These are phyloP conservation scores for Melanotaenia pygmaea DNA, from an alignment of 2,797 vertebrate genomes.

Conservation along the genomic window DNA sequence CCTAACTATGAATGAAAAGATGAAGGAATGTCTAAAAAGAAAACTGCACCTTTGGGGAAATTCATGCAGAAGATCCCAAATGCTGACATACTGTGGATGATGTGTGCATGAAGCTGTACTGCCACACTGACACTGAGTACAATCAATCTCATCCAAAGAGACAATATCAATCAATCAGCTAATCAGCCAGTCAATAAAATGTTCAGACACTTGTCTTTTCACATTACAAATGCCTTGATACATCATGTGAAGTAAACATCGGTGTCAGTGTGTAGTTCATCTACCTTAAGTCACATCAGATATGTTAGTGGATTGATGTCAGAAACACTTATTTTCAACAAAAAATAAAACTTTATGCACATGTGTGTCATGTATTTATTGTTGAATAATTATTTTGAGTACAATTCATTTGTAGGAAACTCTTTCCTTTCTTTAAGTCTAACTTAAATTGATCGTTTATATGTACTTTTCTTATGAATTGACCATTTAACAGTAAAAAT, in stretches of 20 bases:
- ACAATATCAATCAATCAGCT: constrained; percentile 38
- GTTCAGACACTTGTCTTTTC: constrained; percentile 53
- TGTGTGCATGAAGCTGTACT: constrained; percentile 65
- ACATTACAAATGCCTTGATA: constrained; percentile 75
- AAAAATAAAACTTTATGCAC: constrained; percentile 81
- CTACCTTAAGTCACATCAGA: constrained; percentile 69
- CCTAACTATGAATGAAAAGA: constrained; percentile 65
- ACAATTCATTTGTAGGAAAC: neutral
- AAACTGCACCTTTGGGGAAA: constrained; percentile 65
- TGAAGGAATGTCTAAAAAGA: constrained; percentile 70
- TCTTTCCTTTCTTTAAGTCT: neutral
- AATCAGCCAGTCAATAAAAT: constrained; percentile 38
- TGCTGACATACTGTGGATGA: constrained; percentile 57
- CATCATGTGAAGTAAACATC: constrained; percentile 57
- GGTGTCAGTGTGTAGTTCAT: constrained; percentile 71
- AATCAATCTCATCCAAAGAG: constrained; percentile 72
- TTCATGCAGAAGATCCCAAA: constrained; percentile 59
- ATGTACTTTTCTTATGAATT: constrained; percentile 22
- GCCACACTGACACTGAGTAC: constrained; percentile 70
- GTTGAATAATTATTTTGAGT: accelerated
- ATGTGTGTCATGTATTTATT: constrained; percentile 51
- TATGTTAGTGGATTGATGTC: constrained; percentile 68
- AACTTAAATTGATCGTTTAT: constrained; percentile 17
- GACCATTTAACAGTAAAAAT: constrained; percentile 9
- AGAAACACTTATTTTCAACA: constrained; percentile 79